These are phyloP conservation scores for Philhelius pedissequus DNA, from an alignment of 2,888 invertebrate species.

Conservation along the genomic window DNA sequence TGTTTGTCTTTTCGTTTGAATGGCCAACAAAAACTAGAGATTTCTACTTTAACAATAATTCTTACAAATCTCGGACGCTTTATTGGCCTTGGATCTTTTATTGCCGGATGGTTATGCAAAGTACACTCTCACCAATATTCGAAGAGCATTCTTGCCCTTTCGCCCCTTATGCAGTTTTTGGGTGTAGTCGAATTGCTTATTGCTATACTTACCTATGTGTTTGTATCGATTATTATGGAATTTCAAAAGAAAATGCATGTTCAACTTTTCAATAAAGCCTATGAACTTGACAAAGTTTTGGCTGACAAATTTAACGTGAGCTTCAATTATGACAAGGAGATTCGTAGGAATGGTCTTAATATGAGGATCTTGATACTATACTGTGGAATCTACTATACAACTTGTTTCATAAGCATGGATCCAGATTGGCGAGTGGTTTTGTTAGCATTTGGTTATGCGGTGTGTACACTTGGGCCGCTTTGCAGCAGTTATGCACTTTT, in stretches of 20 bases:
- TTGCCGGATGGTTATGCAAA: slow-evolving; percentile 70
- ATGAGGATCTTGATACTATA: slow-evolving; percentile 60
- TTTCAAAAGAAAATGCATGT: slow-evolving; percentile 69
- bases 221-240: slow-evolving; percentile 70
- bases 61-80: slow-evolving; percentile 53
- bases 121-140: slow-evolving; percentile 66
- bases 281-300: slow-evolving; percentile 71
- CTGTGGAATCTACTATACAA: slow-evolving; percentile 53
- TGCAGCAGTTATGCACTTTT: slow-evolving; percentile 71
- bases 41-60: slow-evolving; percentile 12
- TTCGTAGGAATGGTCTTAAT: slow-evolving; percentile 69
- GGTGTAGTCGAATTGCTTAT: slow-evolving; percentile 71
- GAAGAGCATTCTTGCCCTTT: slow-evolving; percentile 69
- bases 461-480: slow-evolving; percentile 71
- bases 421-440: slow-evolving; percentile 51
- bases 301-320: slow-evolving; percentile 70
- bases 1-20: slow-evolving; percentile 41
- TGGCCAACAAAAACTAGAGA: not conserved
- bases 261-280: slow-evolving; percentile 69
- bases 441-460: slow-evolving; percentile 71
- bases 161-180: slow-evolving; percentile 72
- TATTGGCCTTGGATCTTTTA: slow-evolving; percentile 66
- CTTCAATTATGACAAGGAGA: slow-evolving; percentile 74
- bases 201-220: slow-evolving; percentile 69
- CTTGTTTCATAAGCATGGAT: slow-evolving; percentile 71